Evolutionary conservation across 1,140 invertebrate genomes (phyloP), one percentile per base, ranked within the genome.

Genomic region (Trigoniulus corallinus): DNA sequence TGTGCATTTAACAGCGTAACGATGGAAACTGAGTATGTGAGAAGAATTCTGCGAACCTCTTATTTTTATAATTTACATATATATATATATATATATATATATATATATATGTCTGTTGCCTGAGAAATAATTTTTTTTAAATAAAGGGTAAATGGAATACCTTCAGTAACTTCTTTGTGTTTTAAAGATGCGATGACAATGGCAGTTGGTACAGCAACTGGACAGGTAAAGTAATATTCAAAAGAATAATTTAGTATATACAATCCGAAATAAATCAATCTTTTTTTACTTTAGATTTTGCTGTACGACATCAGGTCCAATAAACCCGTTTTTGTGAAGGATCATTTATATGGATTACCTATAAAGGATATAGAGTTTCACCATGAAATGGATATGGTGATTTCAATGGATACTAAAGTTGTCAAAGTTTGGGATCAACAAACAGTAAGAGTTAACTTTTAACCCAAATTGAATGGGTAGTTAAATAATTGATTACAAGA

Each of bases 401-500:
- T 89, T 55, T 93, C 91, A 7, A 81, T 97, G 80, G 94, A 98
- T 67, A 73, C 76, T 52, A 84, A 83, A 56, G 81, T 92, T 42
- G 68, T 98, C 0, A 97, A 97, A 71, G 81, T 98, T 58, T 98
- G 95, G 94, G 78, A 97, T 58, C 81, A 82, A 64, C 75, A 89
- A 62, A 82, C 74, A 50, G 87, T 91, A 75, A 75, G 73, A 69
- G 47, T 18, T 40, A 13, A 20, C 42, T 10, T n/a, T n/a, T n/a
- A n/a, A n/a, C n/a, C n/a, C n/a, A n/a, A n/a, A n/a, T n/a, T n/a
- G n/a, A n/a, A n/a, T n/a, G n/a, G n/a, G n/a, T 39, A 18, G 37
- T 24, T 44, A 44, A 10, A 24, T 7, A 21, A 7, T 44, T 44
- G 21, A 10, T 44, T 44, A 12, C 7, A 20, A 21, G 22, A 47